phyloP scores from a whole-genome alignment of 2,113 vertebrate genomes.

The Megaptera novaeangliae region DNA sequence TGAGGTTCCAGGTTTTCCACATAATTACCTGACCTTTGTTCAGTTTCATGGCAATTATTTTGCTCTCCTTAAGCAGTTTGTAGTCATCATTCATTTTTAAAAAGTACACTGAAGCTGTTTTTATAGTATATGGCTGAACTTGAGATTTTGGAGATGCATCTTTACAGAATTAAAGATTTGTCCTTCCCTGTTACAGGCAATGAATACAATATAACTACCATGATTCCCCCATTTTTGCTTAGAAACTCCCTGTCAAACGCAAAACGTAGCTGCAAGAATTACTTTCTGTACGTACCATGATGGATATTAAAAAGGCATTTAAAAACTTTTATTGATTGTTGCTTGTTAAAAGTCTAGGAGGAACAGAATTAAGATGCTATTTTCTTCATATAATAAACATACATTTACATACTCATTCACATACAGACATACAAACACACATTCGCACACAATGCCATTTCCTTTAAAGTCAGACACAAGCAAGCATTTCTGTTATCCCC shows the following conservation, averaged over 20 bases:
- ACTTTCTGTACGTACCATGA: not conserved
- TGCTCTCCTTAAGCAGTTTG: not conserved
- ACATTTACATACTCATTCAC: not conserved
- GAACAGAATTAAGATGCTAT: not conserved
- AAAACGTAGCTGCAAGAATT: not conserved
- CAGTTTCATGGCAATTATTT: slow-evolving; percentile 4
- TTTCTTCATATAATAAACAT: not conserved
- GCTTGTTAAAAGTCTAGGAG: not conserved
- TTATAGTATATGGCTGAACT: not conserved
- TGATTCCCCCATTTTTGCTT: not conserved
- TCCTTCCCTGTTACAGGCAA: not conserved
- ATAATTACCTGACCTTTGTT: not conserved
- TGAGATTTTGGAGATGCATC: not conserved
- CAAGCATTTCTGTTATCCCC: not conserved
- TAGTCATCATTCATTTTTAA: slow-evolving; percentile 15
- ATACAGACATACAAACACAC: not conserved
- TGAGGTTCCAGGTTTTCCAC: slow-evolving; percentile 33
- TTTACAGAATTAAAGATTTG: slow-evolving; percentile 1
- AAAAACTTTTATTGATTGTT: not conserved
- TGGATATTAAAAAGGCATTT: not conserved
- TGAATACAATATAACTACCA: not conserved
- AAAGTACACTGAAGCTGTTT: slow-evolving; percentile 10
- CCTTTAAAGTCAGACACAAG: not conserved
- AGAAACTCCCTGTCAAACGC: not conserved
- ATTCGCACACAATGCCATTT: not conserved